A percentile compares a stretch with the other conserved stretches of the same genome.
These are phyloP conservation scores for Kryphioiulus occultus DNA, from an alignment of 2,888 invertebrate species.

Conservation along the genomic window DNA sequence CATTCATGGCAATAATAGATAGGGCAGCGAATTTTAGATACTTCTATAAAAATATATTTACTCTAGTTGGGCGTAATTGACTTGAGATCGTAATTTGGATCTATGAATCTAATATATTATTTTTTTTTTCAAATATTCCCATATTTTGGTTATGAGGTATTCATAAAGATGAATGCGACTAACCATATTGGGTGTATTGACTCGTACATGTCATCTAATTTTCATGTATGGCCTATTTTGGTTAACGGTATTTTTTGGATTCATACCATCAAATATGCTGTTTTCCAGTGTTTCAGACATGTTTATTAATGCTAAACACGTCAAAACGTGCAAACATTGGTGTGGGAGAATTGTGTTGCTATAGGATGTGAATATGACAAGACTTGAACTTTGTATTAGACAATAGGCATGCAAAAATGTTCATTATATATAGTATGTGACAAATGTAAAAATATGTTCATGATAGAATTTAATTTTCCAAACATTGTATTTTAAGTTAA, in stretches of 20 bases:
- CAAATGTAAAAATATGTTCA: too few species aligned
- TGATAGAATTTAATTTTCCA: too few species aligned
- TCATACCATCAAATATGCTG: too few species aligned
- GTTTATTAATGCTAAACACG: not conserved
- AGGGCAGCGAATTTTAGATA: not conserved
- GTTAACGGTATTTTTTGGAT: too few species aligned
- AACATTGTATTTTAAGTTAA: too few species aligned
- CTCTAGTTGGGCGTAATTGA: not conserved
- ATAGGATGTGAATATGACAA: too few species aligned
- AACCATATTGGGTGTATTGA: not conserved
- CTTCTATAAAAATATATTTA: not conserved
- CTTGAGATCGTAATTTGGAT: not conserved
- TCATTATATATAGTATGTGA: too few species aligned
- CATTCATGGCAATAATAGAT: not conserved
- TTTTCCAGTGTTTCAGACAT: not conserved
- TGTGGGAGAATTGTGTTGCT: not conserved
- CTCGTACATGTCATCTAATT: too few species aligned
- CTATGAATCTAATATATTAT: not conserved
- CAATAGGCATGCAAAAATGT: too few species aligned
- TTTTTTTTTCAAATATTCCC: not conserved
- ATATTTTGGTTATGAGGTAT: not conserved
- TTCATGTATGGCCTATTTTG: too few species aligned
- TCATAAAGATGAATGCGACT: not conserved
- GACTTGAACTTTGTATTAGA: too few species aligned
- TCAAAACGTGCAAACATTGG: not conserved